phyloP scores from a whole-genome alignment of 2,113 vertebrate genomes.

The Telmatochromis brachygnathus region DNA sequence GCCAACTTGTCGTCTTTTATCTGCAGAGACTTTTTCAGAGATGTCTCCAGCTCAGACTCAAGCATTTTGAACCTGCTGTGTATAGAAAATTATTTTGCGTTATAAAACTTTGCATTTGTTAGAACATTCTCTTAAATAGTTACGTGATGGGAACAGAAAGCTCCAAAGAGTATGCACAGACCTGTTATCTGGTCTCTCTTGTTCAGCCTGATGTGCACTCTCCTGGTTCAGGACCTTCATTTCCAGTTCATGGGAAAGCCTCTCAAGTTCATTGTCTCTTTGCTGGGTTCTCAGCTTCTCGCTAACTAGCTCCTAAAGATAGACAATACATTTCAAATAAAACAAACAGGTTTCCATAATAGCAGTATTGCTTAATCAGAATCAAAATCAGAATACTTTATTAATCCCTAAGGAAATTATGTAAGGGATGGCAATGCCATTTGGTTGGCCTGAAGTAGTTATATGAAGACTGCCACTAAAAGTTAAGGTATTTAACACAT shows the following conservation, averaged over 20 bases:
- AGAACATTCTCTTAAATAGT: neutral
- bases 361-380: neutral
- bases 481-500: neutral
- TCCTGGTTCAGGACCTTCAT: constrained; percentile 89
- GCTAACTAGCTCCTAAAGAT: constrained; percentile 85
- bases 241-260: constrained; percentile 86
- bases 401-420: neutral
- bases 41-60: constrained; percentile 89
- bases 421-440: neutral
- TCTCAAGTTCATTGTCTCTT: constrained; percentile 90
- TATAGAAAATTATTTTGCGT: neutral
- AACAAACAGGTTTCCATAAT: neutral
- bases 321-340: neutral
- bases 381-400: neutral
- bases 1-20: constrained; percentile 97
- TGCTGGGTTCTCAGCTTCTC: constrained; percentile 94
- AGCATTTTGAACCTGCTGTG: constrained; percentile 83
- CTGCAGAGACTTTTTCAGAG: constrained; percentile 89
- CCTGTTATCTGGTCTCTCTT: constrained; percentile 85
- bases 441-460: neutral
- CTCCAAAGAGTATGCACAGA: constrained; percentile 6
- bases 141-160: neutral
- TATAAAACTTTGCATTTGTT: neutral
- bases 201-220: constrained; percentile 72
- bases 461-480: neutral